These are phyloP conservation scores for Augiades crinisus DNA, from an alignment of 2,888 invertebrate species.

Conservation along the genomic window DNA sequence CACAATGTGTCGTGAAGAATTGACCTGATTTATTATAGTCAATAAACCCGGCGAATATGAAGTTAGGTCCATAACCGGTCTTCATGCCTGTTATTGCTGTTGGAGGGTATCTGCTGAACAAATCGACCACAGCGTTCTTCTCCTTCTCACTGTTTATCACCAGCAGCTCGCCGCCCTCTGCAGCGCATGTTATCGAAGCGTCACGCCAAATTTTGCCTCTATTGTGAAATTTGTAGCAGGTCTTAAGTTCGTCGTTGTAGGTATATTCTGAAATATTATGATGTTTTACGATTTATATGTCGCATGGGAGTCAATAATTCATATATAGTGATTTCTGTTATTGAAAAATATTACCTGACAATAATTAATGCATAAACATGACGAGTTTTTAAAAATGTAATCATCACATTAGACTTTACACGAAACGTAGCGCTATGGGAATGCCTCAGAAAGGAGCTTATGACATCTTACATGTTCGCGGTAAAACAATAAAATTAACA, in stretches of 20 bases:
- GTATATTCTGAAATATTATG: background rate
- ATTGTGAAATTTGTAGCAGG: slow-evolving; percentile 26
- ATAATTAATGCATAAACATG: too few species aligned
- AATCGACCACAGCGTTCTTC: background rate
- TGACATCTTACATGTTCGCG: too few species aligned
- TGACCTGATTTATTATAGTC: background rate
- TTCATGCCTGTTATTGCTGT: background rate
- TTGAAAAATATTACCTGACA: too few species aligned
- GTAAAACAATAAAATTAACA: too few species aligned
- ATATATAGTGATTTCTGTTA: too few species aligned
- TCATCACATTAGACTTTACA: too few species aligned
- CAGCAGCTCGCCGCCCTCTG: slow-evolving; percentile 30
- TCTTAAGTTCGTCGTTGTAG: background rate
- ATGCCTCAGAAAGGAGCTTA: too few species aligned
- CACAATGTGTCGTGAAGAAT: background rate
- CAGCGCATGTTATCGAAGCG: slow-evolving; percentile 26
- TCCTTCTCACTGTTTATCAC: slow-evolving; percentile 30
- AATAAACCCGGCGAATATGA: background rate
- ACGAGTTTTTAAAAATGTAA: too few species aligned
- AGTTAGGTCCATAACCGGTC: too few species aligned
- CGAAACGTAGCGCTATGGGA: too few species aligned
- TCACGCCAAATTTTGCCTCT: slow-evolving; percentile 16
- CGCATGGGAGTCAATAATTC: too few species aligned
- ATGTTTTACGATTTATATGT: too few species aligned
- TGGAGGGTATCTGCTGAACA: background rate